Conservation (phyloP, 2,113 vertebrate genomes). For the Falco punctatus region DNA sequence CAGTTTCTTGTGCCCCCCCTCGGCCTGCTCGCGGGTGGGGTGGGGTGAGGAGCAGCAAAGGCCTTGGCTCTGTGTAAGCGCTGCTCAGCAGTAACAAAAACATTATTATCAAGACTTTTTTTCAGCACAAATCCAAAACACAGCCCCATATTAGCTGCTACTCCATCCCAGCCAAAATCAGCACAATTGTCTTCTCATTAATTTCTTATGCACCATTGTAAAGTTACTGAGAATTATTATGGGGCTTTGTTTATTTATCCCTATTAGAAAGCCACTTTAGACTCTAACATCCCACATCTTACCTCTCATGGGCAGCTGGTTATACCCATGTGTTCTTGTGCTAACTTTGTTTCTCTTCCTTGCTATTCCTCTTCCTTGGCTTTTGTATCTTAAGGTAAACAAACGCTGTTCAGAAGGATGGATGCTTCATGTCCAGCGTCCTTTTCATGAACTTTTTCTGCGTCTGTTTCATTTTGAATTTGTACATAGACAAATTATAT, state of each 20-base stretch:
- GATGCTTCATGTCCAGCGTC: background rate
- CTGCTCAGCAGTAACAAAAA: background rate
- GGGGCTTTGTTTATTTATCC: background rate
- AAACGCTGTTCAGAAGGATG: background rate
- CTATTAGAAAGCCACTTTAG: background rate
- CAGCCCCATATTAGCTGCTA: background rate
- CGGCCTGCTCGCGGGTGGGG: rapidly evolving
- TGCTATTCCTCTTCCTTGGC: background rate
- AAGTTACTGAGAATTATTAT: background rate
- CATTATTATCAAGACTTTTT: background rate
- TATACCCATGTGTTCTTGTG: background rate
- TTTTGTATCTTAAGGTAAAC: background rate
- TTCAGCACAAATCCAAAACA: background rate
- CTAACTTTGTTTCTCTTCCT: background rate
- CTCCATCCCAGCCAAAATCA: background rate
- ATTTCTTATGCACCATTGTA: background rate
- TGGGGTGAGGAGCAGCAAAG: background rate
- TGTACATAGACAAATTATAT: background rate
- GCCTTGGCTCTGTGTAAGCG: background rate
- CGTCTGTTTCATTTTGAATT: background rate
- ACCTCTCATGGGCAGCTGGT: background rate
- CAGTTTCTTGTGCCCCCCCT: background rate
- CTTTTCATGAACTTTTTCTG: background rate
- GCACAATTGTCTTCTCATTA: background rate
- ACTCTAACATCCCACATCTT: background rate